Conservation (phyloP, 1,140 invertebrate species). For the Drosophila quadrilineata region DNA sequence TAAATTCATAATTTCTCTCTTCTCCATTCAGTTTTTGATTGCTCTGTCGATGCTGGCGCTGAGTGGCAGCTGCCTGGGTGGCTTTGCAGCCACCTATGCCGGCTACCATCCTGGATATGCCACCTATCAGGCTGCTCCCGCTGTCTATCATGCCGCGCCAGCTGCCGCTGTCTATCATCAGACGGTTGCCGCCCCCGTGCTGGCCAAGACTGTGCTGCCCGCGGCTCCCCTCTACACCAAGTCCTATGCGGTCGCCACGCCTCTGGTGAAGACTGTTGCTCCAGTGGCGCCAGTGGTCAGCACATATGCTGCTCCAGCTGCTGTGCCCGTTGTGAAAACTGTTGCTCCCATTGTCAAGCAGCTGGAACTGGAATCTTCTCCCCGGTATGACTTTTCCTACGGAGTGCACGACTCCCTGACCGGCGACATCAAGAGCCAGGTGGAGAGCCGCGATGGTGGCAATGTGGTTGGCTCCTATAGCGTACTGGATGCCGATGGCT, state of each 20-base stretch:
- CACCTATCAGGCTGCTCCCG: slow-evolving; percentile 50
- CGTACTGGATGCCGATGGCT: slow-evolving; percentile 84
- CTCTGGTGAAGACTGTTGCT: slow-evolving; percentile 43
- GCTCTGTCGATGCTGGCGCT: slow-evolving; percentile 53
- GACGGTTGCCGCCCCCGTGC: slow-evolving; percentile 31
- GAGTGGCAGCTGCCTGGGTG: slow-evolving; percentile 49
- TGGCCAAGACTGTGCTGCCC: slow-evolving; percentile 38
- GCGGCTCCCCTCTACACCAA: slow-evolving; percentile 53
- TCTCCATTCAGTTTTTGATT: slow-evolving; percentile 42
- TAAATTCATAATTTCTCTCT: not conserved
- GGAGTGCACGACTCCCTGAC: slow-evolving; percentile 83
- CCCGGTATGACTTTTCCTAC: slow-evolving; percentile 82
- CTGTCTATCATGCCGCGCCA: slow-evolving; percentile 62
- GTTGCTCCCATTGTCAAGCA: slow-evolving; percentile 54
- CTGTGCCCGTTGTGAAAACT: slow-evolving; percentile 34
- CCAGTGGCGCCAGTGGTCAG: slow-evolving; percentile 28
- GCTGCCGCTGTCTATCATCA: slow-evolving; percentile 54
- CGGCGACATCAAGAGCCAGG: slow-evolving; percentile 84
- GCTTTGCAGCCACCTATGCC: slow-evolving; percentile 68
- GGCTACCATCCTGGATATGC: slow-evolving; percentile 58
- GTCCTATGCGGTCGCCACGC: slow-evolving; percentile 43
- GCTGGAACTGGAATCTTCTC: slow-evolving; percentile 58
- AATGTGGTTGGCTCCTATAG: slow-evolving; percentile 83
- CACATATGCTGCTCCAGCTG: slow-evolving; percentile 27
- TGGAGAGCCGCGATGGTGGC: slow-evolving; percentile 84